phyloP scores from a whole-genome alignment of 2,888 invertebrate genomes.

The Pyrrhia umbra region DNA sequence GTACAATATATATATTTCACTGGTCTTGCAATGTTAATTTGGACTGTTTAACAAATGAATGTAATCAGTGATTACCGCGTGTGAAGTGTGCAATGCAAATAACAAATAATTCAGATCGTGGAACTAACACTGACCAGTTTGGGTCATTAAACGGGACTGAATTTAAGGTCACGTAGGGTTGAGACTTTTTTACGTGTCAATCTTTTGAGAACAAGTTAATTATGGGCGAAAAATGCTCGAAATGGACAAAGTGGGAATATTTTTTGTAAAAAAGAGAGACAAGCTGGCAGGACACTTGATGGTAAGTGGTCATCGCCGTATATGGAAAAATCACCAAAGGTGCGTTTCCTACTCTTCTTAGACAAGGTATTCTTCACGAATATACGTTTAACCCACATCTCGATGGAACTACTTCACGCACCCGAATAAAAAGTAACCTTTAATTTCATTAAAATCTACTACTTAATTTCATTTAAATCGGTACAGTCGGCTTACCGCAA shows the following conservation, averaged over 20 bases:
- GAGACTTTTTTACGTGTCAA: background rate
- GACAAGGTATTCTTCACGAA: no score
- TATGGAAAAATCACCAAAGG: no score
- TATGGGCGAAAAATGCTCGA: background rate
- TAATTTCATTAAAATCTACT: no score
- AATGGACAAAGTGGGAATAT: background rate
- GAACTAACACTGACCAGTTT: background rate
- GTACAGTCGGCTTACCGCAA: no score
- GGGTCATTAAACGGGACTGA: background rate
- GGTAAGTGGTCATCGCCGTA: no score
- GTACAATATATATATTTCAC: background rate
- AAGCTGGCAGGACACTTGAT: no score
- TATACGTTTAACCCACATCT: no score
- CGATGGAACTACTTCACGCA: no score
- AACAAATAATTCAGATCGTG: background rate
- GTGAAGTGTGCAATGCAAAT: background rate
- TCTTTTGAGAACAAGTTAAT: background rate
- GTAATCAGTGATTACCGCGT: background rate
- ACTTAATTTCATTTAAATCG: no score
- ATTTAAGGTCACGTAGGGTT: background rate
- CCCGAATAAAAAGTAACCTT: no score
- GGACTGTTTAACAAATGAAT: background rate
- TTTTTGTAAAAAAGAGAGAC: no score
- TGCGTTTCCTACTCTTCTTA: no score
- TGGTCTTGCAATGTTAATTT: background rate